Base-by-base conservation (phyloP, 2,113 vertebrate species). In the Istiophorus platypterus region DNA sequence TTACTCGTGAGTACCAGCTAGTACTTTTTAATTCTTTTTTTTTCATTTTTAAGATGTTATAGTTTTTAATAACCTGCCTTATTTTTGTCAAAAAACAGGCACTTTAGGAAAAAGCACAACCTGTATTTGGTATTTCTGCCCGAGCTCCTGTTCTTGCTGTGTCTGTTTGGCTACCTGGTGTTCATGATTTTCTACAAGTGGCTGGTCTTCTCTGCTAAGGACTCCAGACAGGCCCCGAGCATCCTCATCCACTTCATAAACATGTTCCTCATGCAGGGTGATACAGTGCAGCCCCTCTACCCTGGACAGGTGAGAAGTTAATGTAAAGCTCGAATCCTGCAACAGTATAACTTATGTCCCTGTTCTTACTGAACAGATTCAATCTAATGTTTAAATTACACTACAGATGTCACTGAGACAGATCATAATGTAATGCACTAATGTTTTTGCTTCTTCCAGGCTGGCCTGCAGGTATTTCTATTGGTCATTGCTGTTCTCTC, bases 121-220 rank as follows among this genome's bases (percentile, higher is more conserved):
- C 85, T 99, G 62, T 97, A 94, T 82, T 91, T 99, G 90, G 96
- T 99, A 0, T 97, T 99, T 68, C 86, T 99, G 56, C 98, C 98
- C 0, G 97, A 99, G 82, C 94, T 99, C n/a, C 91, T 99, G 18
- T 99, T 99, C 93, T 93, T 99, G 93, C 92, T 97, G 56, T 96
- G 95, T 84, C 96, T 99, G 49, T 99, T 99, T 66, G 98, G 98
- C 42, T 99, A 99, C 92, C 95, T 99, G 66, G 96, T 97, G 47
- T 99, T 99, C 80, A 96, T 99, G 97, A 97, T 99, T 27, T 1
- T 99, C 79, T 99, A 97, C 81, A 99, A 99, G 89, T 99, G 98
- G 98, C 85, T 99, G 74, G 93, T 91, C 0, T 99, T 95, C 84
- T 94, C 96, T 1, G 95, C 92, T 0, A 18, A 80, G 17, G 88